Conservation (phyloP, 2,888 invertebrate species). For the Drosophila tripunctata region DNA sequence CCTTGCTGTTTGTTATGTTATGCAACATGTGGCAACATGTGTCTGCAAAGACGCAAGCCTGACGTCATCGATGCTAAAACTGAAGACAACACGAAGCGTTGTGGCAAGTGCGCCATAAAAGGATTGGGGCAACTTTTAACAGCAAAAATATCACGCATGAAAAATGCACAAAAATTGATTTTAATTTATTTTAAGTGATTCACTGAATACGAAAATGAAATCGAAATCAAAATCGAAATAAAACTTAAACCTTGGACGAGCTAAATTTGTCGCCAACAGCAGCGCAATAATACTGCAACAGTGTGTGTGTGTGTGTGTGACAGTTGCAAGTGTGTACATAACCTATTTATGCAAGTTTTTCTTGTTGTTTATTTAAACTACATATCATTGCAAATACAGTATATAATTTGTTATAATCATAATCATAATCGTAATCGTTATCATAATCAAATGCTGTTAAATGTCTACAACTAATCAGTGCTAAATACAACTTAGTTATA, state of each 20-base stretch:
- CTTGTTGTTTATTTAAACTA: conserved; percentile 42
- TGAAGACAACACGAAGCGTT: conserved; percentile 25
- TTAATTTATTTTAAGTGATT: conserved; percentile 80
- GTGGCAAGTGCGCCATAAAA: conserved; percentile 69
- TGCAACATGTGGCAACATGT: no score
- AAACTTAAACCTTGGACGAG: conserved; percentile 56
- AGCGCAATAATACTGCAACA: conserved; percentile 9
- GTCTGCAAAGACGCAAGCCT: no score
- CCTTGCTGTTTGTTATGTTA: no score
- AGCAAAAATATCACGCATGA: conserved; percentile 49
- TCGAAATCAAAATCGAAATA: conserved; percentile 30
- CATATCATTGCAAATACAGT: conserved; percentile 15
- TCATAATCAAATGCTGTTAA: conserved; percentile 38
- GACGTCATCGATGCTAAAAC: no score
- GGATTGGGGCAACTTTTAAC: conserved; percentile 59
- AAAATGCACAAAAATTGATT: conserved; percentile 67
- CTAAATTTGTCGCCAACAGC: conserved; percentile 62
- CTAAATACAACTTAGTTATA: conserved; percentile 77
- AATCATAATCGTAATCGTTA: conserved; percentile 13
- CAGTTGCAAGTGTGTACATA: no score
- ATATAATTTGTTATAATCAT: conserved; percentile 18
- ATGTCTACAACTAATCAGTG: conserved; percentile 72
- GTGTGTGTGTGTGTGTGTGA: no score
- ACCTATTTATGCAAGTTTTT: conserved; percentile 25
- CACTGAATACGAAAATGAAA: conserved; percentile 36